A percentile compares a stretch with the other conserved stretches of the same genome.
Conservation (phyloP, 2,797 vertebrate genomes). For the Pristis pectinata region DNA sequence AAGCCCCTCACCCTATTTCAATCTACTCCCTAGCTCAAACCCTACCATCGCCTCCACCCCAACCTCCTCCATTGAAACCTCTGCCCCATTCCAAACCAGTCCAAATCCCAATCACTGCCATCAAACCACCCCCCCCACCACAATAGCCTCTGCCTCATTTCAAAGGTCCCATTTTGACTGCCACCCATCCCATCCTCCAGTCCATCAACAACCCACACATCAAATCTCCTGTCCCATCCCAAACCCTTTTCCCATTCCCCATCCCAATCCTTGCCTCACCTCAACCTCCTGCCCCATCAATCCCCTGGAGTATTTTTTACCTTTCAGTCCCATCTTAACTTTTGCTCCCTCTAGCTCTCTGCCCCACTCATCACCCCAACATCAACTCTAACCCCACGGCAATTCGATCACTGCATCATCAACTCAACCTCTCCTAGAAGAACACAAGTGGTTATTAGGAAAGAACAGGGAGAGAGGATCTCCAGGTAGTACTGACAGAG, state of each 20-base stretch:
- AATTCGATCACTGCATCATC: too few species aligned
- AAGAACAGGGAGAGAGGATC: conserved; percentile 43
- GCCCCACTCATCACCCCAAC: background rate
- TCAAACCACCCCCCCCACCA: too few species aligned
- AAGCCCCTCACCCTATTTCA: too few species aligned
- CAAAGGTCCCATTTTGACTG: too few species aligned
- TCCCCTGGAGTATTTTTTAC: background rate
- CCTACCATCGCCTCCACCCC: too few species aligned
- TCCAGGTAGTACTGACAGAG: conserved; percentile 46
- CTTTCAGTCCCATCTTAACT: too few species aligned
- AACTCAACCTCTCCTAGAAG: conserved; percentile 24
- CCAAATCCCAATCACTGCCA: background rate
- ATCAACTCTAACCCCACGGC: background rate
- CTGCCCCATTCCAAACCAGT: too few species aligned
- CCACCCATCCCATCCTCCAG: too few species aligned
- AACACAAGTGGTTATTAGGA: background rate
- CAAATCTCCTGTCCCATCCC: too few species aligned
- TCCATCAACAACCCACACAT: background rate
- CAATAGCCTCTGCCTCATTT: too few species aligned
- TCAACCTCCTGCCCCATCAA: background rate
- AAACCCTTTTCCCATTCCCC: background rate
- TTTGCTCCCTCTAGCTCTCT: background rate
- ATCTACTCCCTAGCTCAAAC: too few species aligned
- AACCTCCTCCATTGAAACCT: too few species aligned
- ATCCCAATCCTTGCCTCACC: background rate